phyloP scores from a whole-genome alignment of 2,888 invertebrate species.

The Eilema griseolum region DNA sequence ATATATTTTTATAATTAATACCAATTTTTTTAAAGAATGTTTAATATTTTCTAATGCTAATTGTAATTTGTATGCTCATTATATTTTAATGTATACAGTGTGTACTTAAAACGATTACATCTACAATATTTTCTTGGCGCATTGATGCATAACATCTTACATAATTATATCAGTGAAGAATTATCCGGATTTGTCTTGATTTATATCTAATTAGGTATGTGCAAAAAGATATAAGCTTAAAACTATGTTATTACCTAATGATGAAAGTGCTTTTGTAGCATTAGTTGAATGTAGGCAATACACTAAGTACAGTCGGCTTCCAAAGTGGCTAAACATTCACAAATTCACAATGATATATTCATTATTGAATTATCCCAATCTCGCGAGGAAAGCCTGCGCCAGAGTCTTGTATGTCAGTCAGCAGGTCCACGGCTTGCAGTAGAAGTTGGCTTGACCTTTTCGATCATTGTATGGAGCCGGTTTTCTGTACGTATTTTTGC shows the following conservation, averaged over 20 bases:
- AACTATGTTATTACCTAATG: neutral
- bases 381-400: no score
- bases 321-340: neutral
- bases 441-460: no score
- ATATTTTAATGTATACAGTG: neutral
- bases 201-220: neutral
- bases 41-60: neutral
- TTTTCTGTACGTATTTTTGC: no score
- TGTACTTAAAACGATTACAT: neutral
- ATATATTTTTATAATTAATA: neutral
- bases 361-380: no score
- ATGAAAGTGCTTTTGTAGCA: neutral
- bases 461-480: no score
- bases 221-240: neutral
- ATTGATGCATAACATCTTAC: neutral
- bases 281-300: neutral
- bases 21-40: neutral
- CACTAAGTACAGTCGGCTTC: neutral
- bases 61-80: neutral
- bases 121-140: neutral
- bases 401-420: no score
- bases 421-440: no score
- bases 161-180: neutral
- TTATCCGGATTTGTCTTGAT: neutral
- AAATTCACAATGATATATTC: no score